Evolutionary conservation across 1,140 invertebrate genomes (phyloP).

Genomic region (Chymomyza costata): DNA sequence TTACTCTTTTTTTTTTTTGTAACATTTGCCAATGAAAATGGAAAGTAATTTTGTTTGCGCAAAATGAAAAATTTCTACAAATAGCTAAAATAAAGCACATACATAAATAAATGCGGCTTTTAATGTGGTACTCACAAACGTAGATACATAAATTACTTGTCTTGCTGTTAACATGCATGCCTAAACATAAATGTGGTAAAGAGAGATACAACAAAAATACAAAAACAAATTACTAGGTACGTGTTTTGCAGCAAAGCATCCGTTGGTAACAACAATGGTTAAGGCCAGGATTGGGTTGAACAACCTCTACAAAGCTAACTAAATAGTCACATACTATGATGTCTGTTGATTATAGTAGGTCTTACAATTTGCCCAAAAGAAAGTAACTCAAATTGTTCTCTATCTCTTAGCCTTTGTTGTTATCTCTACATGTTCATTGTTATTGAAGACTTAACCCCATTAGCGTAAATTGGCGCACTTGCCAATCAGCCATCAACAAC

Average conservation of each 20-base stretch:
- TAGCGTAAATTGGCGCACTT: slow-evolving; percentile 70
- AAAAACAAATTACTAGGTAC: slow-evolving; percentile 18
- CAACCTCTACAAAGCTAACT: slow-evolving; percentile 15
- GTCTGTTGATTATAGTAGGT: background rate
- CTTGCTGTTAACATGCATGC: slow-evolving; percentile 60
- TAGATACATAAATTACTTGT: no score
- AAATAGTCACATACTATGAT: background rate
- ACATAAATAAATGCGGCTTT: background rate
- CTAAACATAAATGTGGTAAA: slow-evolving; percentile 59
- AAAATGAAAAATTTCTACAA: slow-evolving; percentile 61
- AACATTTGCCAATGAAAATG: slow-evolving; percentile 60
- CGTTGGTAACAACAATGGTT: slow-evolving; percentile 9
- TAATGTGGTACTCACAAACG: no score
- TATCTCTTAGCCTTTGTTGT: slow-evolving; percentile 6
- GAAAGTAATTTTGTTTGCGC: slow-evolving; percentile 52
- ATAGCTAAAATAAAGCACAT: slow-evolving; percentile 9
- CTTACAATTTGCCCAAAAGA: slow-evolving; percentile 54
- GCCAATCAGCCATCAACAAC: slow-evolving; percentile 44
- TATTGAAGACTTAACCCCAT: slow-evolving; percentile 71
- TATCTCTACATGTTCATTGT: slow-evolving; percentile 8
- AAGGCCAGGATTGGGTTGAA: slow-evolving; percentile 20
- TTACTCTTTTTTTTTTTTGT: slow-evolving; percentile 34
- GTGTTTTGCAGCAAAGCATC: no score
- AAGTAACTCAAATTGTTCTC: slow-evolving; percentile 40
- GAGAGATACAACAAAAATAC: slow-evolving; percentile 49